A percentile compares a stretch with the other conserved stretches of the same genome.
phyloP scores from a whole-genome alignment of 2,797 vertebrate genomes.

The Ctenopoma kingsleyae region DNA sequence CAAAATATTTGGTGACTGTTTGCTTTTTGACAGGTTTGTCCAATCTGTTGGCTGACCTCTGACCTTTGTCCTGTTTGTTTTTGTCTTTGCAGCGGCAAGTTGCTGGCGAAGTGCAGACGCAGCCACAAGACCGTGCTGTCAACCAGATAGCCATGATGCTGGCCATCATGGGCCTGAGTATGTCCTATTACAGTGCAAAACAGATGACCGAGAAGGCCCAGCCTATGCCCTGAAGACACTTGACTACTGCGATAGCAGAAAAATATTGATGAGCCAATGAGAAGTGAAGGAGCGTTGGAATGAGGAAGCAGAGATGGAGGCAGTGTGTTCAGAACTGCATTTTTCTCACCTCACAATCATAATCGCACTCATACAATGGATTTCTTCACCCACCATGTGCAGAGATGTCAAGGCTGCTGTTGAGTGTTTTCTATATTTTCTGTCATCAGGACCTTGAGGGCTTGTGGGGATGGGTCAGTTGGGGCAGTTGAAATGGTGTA shows the following conservation, averaged over 20 bases:
- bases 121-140: conserved; percentile 85
- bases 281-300: conserved; percentile 33
- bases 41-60: conserved; percentile 20
- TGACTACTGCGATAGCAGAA: not conserved
- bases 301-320: not conserved
- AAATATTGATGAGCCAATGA: conserved; percentile 47
- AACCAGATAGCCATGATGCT: conserved; percentile 92
- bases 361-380: conserved; percentile 54
- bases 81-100: conserved; percentile 89
- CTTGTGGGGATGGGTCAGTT: conserved; percentile 29
- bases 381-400: conserved; percentile 38
- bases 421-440: conserved; percentile 52
- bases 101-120: conserved; percentile 87
- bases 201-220: conserved; percentile 87
- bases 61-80: conserved; percentile 29
- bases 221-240: conserved; percentile 70
- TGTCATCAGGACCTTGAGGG: conserved; percentile 33
- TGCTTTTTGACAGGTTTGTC: not conserved
- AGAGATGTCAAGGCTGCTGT: conserved; percentile 37
- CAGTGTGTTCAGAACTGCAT: conserved; percentile 38
- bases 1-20: conserved; percentile 18
- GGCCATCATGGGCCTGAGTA: conserved; percentile 91
- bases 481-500: not conserved
- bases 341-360: conserved; percentile 61
- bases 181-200: conserved; percentile 93